A percentile compares a stretch with the other conserved stretches of the same genome.
phyloP scores from a whole-genome alignment of 2,888 invertebrate genomes.

The Agelastica alni region DNA sequence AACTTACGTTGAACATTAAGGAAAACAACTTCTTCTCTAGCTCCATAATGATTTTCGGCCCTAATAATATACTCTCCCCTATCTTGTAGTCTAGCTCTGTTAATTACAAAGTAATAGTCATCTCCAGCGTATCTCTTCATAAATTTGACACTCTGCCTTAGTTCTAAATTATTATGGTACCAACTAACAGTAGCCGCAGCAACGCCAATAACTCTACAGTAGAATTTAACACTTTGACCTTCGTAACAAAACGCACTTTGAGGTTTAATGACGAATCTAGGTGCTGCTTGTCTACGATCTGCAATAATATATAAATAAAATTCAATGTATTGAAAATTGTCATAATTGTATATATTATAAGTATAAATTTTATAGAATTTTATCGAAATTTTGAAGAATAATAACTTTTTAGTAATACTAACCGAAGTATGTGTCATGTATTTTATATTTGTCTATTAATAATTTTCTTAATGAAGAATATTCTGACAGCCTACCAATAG shows the following conservation, averaged over 20 bases:
- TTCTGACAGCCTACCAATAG: constrained; percentile 95
- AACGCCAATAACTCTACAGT: constrained; percentile 93
- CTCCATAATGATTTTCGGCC: constrained; percentile 96
- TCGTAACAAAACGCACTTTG: constrained; percentile 95
- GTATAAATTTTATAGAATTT: too few species aligned
- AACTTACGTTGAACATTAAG: constrained; percentile 90
- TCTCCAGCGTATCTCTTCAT: constrained; percentile 98
- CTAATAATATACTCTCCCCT: constrained; percentile 96
- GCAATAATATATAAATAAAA: too few species aligned
- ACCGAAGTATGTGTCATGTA: constrained; percentile 95
- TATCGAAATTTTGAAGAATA: too few species aligned
- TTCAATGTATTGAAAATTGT: too few species aligned
- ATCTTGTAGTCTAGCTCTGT: constrained; percentile 92
- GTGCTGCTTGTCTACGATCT: constrained; percentile 97
- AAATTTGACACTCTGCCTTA: constrained; percentile 96
- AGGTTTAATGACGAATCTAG: constrained; percentile 96
- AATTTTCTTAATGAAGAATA: constrained; percentile 96
- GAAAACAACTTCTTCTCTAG: constrained; percentile 94
- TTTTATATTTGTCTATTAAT: constrained; percentile 93
- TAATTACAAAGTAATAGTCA: constrained; percentile 97
- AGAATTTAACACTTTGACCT: constrained; percentile 96
- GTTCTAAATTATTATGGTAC: constrained; percentile 90
- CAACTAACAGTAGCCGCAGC: constrained; percentile 95
- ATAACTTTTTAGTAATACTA: too few species aligned
- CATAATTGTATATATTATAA: too few species aligned